These are phyloP conservation scores for Neodiprion lecontei DNA, from an alignment of 1,140 invertebrate species.

Conservation along the genomic window DNA sequence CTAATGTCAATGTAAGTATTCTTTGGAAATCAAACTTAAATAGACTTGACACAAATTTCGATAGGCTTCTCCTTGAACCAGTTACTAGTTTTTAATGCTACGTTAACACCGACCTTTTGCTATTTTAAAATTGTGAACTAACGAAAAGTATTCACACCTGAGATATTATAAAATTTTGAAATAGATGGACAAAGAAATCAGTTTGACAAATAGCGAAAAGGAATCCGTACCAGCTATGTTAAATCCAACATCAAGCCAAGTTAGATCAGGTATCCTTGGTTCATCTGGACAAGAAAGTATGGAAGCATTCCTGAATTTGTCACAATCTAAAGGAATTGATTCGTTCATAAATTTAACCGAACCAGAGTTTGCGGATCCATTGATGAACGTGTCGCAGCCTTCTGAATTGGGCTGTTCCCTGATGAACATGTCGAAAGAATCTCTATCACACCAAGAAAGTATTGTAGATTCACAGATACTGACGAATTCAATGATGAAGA, in stretches of 20 bases:
- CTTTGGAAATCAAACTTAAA: neutral
- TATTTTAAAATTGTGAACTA: neutral
- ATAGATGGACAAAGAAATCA: slow-evolving; percentile 23
- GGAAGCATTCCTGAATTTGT: slow-evolving; percentile 51
- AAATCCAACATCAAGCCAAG: slow-evolving; percentile 26
- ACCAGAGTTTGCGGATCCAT: slow-evolving; percentile 43
- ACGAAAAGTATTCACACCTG: slow-evolving; percentile 11
- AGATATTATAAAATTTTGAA: slow-evolving; percentile 18
- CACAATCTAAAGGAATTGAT: slow-evolving; percentile 50
- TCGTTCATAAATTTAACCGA: slow-evolving; percentile 51
- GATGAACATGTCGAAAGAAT: slow-evolving; percentile 29
- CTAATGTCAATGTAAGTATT: neutral
- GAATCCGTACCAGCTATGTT: slow-evolving; percentile 42
- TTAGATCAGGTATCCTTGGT: slow-evolving; percentile 13
- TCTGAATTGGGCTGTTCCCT: slow-evolving; percentile 48
- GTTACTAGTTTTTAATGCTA: slow-evolving; percentile 4
- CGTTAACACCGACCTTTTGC: neutral
- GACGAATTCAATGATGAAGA: slow-evolving; percentile 54
- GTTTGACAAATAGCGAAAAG: slow-evolving; percentile 23
- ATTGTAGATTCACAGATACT: slow-evolving; percentile 46
- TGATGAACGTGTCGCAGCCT: slow-evolving; percentile 54
- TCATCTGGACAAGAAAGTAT: slow-evolving; percentile 50
- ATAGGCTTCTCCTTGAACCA: slow-evolving; percentile 17
- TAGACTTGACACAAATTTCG: slow-evolving; percentile 16
- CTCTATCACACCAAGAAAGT: slow-evolving; percentile 26